phyloP scores from a whole-genome alignment of 2,113 vertebrate genomes.

The Amphiprion percula region DNA sequence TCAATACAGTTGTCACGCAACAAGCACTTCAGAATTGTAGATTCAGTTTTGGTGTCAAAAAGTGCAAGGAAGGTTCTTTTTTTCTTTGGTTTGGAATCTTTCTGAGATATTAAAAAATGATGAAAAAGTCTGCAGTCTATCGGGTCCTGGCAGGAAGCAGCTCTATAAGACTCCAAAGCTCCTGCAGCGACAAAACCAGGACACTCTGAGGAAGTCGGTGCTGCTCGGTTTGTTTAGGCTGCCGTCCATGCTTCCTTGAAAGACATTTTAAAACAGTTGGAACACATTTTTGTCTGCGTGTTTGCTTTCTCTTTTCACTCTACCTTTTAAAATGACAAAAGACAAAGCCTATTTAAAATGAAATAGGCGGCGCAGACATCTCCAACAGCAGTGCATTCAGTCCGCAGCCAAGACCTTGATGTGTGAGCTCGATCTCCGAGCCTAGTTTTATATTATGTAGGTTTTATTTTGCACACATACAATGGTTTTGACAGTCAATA shows the following conservation, averaged over 20 bases:
- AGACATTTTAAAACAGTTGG: conserved; percentile 26
- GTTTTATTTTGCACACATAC: neutral
- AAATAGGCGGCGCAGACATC: conserved; percentile 1
- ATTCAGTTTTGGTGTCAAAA: neutral
- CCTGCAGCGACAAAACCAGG: conserved; percentile 32
- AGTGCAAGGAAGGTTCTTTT: neutral
- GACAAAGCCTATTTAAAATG: conserved; percentile 7
- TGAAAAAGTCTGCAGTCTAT: neutral
- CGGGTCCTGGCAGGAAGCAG: conserved; percentile 25
- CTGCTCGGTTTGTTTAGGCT: conserved; percentile 43
- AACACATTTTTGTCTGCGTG: conserved; percentile 5
- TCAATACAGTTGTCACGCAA: too few relatives aligned
- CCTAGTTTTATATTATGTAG: neutral
- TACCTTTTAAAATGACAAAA: conserved; percentile 10
- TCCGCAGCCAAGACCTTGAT: neutral
- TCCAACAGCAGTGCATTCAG: conserved; percentile 3
- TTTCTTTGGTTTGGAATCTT: neutral
- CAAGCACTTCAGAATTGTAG: too few relatives aligned
- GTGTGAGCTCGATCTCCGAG: neutral
- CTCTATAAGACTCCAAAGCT: neutral
- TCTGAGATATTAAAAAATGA: too few relatives aligned
- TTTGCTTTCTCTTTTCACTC: neutral
- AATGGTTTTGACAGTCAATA: conserved; percentile 10
- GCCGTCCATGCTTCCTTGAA: conserved; percentile 34
- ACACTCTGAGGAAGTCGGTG: conserved; percentile 47